These are phyloP conservation scores for Antedon mediterranea DNA, from an alignment of 53 echinoderm and acorn worm species.

Conservation along the genomic window DNA sequence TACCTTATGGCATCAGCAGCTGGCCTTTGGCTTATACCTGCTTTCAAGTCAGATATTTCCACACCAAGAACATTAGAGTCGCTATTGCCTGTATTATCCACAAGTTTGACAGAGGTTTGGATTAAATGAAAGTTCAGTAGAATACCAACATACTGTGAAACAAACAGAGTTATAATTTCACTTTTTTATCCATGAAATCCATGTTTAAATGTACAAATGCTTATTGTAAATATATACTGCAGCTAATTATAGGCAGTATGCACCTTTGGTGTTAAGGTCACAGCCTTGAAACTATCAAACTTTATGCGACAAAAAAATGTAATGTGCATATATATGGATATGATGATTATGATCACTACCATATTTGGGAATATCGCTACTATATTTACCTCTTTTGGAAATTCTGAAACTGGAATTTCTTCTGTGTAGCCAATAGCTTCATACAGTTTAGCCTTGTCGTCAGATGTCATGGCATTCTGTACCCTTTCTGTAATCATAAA, in stretches of 20 bases:
- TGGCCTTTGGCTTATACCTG: slow-evolving; percentile 71
- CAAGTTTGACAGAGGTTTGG: slow-evolving; percentile 58
- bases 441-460: slow-evolving; percentile 84
- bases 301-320: too few species aligned
- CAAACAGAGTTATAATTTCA: background rate
- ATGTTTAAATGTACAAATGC: too few species aligned
- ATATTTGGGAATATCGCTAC: too few species aligned
- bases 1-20: slow-evolving; percentile 85
- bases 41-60: slow-evolving; percentile 52
- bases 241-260: too few species aligned
- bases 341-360: too few species aligned
- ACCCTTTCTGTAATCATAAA: slow-evolving; percentile 39
- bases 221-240: too few species aligned
- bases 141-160: slow-evolving; percentile 71
- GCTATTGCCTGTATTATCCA: slow-evolving; percentile 31
- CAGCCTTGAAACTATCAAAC: too few species aligned
- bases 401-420: slow-evolving; percentile 37
- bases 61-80: slow-evolving; percentile 61
- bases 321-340: too few species aligned
- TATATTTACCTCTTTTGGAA: slow-evolving; percentile 84
- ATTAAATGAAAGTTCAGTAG: slow-evolving; percentile 51
- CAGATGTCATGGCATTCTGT: slow-evolving; percentile 69
- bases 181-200: too few species aligned
- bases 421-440: slow-evolving; percentile 87
- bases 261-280: too few species aligned